Evolutionary conservation across 2,888 invertebrate species (phyloP).

Genomic region (Sminthurides aquaticus): DNA sequence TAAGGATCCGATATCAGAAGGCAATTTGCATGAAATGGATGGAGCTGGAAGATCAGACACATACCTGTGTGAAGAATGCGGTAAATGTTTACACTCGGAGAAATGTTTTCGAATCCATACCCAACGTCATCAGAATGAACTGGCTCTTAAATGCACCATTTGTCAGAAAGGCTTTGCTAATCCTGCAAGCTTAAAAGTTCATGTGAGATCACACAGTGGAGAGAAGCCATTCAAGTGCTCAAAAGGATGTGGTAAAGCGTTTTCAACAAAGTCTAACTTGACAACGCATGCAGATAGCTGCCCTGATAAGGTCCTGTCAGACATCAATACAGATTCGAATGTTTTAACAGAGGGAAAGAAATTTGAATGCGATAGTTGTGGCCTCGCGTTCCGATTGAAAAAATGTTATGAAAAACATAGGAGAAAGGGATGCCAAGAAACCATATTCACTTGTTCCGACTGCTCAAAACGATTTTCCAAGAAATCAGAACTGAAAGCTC

Average conservation of each 20-base stretch:
- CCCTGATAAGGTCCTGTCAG: not conserved
- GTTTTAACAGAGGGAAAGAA: not conserved
- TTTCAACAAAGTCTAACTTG: slow-evolving; percentile 17
- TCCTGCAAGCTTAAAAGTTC: slow-evolving; percentile 3
- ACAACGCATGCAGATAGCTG: slow-evolving; percentile 3
- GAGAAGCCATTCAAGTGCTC: slow-evolving; percentile 13
- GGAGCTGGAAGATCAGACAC: not conserved
- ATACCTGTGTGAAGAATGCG: slow-evolving; percentile 30
- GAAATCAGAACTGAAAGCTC: slow-evolving; percentile 1
- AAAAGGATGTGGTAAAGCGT: slow-evolving; percentile 3
- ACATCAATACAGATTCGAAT: not conserved
- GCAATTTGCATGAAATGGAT: too few species aligned
- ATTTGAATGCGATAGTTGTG: slow-evolving; percentile 10
- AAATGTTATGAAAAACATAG: slow-evolving; percentile 1
- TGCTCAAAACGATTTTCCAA: slow-evolving; percentile 13
- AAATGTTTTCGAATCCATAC: slow-evolving; percentile 28
- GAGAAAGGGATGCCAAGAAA: slow-evolving; percentile 5
- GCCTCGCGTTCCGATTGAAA: slow-evolving; percentile 4
- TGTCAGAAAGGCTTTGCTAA: slow-evolving; percentile 10
- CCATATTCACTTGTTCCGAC: not conserved
- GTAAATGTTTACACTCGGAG: slow-evolving; percentile 13
- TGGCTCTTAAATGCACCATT: not conserved
- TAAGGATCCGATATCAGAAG: too few species aligned
- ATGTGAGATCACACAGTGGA: slow-evolving; percentile 5
- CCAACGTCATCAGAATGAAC: slow-evolving; percentile 17